Percentiles rank a stretch among this genome's conserved stretches.
Conservation (phyloP, 2,797 vertebrate genomes). For the Furcifer pardalis region DNA sequence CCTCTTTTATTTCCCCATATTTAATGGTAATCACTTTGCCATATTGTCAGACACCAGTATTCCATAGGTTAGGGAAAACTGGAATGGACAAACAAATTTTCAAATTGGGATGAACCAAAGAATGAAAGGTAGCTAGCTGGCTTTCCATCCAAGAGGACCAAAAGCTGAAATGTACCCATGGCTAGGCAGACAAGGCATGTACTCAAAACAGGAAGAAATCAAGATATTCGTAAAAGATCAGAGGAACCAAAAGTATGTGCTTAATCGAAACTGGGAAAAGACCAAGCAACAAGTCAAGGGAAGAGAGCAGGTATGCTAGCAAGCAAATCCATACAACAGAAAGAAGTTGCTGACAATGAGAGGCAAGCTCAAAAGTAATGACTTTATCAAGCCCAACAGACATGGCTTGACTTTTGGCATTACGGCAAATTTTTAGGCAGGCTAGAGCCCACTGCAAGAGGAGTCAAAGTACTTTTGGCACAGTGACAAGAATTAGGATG, state of each 20-base stretch:
- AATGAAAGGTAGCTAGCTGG: neutral
- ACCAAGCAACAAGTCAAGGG: neutral
- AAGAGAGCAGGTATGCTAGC: neutral
- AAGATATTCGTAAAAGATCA: neutral
- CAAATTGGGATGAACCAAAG: neutral
- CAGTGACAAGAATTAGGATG: too few species aligned
- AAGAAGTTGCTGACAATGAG: neutral
- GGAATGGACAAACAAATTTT: neutral
- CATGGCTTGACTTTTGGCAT: neutral
- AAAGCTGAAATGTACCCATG: neutral
- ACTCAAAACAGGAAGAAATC: neutral
- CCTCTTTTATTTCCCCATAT: conserved; percentile 9
- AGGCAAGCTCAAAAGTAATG: neutral
- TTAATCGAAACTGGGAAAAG: neutral
- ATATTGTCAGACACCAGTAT: neutral
- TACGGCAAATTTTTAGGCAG: neutral
- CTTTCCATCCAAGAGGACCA: neutral
- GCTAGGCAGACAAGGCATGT: neutral
- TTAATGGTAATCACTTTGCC: neutral
- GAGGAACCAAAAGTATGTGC: neutral
- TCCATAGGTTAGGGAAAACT: neutral
- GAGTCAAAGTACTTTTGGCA: too few species aligned
- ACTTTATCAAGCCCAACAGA: neutral
- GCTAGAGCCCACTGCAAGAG: neutral
- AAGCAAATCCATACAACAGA: neutral